Evolutionary conservation across 1,140 invertebrate species (phyloP), one percentile per base, ranked within the genome.

Genomic region (Thalassaphorura encarpata): DNA sequence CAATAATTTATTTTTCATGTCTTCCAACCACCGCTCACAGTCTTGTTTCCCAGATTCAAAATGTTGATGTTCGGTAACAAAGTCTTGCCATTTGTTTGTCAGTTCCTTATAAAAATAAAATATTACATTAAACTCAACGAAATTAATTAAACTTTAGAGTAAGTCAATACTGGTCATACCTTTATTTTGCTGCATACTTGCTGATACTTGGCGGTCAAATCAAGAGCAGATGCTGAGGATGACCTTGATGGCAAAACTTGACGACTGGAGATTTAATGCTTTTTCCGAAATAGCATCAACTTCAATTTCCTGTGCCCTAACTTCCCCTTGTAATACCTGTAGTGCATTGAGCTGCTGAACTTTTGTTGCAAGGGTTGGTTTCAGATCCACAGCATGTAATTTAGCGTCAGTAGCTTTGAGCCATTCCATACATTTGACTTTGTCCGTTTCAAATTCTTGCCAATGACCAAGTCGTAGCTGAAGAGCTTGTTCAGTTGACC

Each of bases 251-350:
- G 69, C 52, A 70, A 63, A 56, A 51, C 56, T 56, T 64, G 56
- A 83, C 81, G 62, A n/a, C 85, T 87, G 46, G 87, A 93, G 69
- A 54, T 85, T 79, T 69, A 96, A 89, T 4, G 87, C 87, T 61
- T 84, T 83, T 71, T 97, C 92, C 18, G 86, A 92, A 0, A 95
- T 83, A 46, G 84, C 82, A 67, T 97, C 92, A 56, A 96, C 89
- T 73, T 96, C 91, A 27, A 92, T 70, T 74, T 95, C 90, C 68
- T 92, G 91, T 1, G 88, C 86, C 33, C 84, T 75, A 5, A 95
- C 82, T 74, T 94, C 88, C 43, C 89, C 89, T 74, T 93, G 89
- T 16, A 93, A 71, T 66, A 75, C 74, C 67, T 78, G 77, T 19
- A 96, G 75, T 53, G 78, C 78, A 52, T 91, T 85, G 16, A 92